Base-by-base conservation (phyloP, 2,113 vertebrate species). In the Polypterus bichir region DNA sequence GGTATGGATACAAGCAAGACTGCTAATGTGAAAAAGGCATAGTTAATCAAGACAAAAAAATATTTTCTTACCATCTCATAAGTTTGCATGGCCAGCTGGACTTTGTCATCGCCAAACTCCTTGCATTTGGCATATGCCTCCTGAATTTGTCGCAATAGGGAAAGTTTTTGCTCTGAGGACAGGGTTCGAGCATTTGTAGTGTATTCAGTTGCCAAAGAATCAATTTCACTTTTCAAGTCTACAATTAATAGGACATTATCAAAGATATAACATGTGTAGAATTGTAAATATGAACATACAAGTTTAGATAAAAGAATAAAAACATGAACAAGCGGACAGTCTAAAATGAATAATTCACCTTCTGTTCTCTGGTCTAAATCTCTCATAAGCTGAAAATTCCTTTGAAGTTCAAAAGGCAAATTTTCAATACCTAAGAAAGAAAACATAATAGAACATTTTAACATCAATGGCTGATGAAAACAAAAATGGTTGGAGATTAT, bases 41-140 rank as follows among this genome's bases (percentile, higher is more conserved):
- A 27, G 27, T 27, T 27, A 27, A 27, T 27, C 27, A 27, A 27
- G 27, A 27, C 27, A 27, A 27, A 27, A n/a, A 27, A 27, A 27
- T 27, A 27, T 27, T 27, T 27, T 49, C 84, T 73, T 80, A 98
- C 96, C 94, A 98, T 96, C 71, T 98, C 94, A 49, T 98, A 98
- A 55, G 95, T 98, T 85, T 98, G 94, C 94, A 98, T 95, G 62
- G 96, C 94, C 69, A 98, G 90, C 73, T 98, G 94, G 64, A 98
- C 96, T 72, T 98, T 98, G 76, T 98, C 96, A 11, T 98, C 96
- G 6, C 96, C 95, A 71, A 92, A 98, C 59, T 97, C 94, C 73
- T 93, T 95, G 87, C 94, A 97, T 73, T 98, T 97, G 71, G 88
- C 89, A 70, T 97, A 98, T 27, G 94, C 93, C 62, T 92, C 89